These are phyloP conservation scores for Steromphala cineraria DNA, from an alignment of 2,888 invertebrate genomes.

Conservation along the genomic window DNA sequence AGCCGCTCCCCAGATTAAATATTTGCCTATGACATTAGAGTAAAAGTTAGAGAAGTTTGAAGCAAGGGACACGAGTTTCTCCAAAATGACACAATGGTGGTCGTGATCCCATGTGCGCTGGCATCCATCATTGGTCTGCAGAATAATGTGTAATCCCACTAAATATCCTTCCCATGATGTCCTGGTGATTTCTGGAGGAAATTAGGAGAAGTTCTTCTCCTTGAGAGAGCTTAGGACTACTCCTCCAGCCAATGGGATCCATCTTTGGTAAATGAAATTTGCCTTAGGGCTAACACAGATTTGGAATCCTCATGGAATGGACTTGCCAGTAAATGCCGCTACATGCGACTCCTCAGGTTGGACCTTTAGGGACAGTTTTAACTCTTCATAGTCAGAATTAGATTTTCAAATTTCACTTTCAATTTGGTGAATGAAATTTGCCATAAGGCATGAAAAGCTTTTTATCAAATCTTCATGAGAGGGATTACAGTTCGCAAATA, in stretches of 20 bases:
- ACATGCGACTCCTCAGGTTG: no score
- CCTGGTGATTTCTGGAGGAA: not conserved
- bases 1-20: constrained; percentile 7
- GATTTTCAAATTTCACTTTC: not conserved
- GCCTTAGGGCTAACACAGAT: not conserved
- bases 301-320: not conserved
- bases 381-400: no score
- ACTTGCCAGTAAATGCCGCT: no score
- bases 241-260: not conserved
- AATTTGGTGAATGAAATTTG: not conserved
- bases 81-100: not conserved
- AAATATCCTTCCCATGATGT: not conserved
- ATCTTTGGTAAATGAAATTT: constrained; percentile 3
- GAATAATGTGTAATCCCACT: constrained; percentile 7
- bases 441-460: not conserved
- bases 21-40: constrained; percentile 14
- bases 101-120: not conserved
- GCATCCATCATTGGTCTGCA: not conserved
- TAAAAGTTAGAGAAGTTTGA: not conserved
- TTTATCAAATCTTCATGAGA: no score
- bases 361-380: no score
- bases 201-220: constrained; percentile 9
- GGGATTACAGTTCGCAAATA: no score
- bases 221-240: not conserved
- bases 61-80: not conserved